phyloP scores from a whole-genome alignment of 1,140 invertebrate genomes.

The Drosophila kanapiae region DNA sequence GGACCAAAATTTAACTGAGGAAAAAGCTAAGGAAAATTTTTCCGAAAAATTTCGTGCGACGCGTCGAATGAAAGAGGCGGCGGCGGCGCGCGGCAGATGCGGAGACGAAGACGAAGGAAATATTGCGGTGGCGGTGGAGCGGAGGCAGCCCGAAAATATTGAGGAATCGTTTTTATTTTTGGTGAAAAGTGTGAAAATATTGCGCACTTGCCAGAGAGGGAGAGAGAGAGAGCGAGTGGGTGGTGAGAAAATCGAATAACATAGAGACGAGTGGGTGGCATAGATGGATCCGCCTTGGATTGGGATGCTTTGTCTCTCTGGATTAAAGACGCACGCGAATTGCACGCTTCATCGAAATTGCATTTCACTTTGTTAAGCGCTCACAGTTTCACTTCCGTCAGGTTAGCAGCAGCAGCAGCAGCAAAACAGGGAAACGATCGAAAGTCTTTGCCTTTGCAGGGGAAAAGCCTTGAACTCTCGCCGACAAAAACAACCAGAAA shows the following conservation, averaged over 20 bases:
- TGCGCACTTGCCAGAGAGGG: slow-evolving; percentile 73
- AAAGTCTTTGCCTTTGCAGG: slow-evolving; percentile 49
- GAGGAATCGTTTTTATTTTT: slow-evolving; percentile 83
- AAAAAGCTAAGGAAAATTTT: slow-evolving; percentile 58
- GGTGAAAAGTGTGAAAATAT: slow-evolving; percentile 84
- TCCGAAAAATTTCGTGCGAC: slow-evolving; percentile 59
- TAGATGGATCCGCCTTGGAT: slow-evolving; percentile 33
- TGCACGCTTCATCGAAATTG: slow-evolving; percentile 54
- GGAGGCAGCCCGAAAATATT: slow-evolving; percentile 67
- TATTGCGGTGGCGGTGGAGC: slow-evolving; percentile 25
- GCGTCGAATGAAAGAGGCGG: slow-evolving; percentile 44
- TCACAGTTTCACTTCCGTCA: slow-evolving; percentile 62
- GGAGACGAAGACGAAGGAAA: slow-evolving; percentile 47
- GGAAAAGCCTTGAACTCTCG: slow-evolving; percentile 73
- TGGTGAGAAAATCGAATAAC: slow-evolving; percentile 13
- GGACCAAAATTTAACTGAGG: slow-evolving; percentile 79
- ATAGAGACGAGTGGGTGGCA: slow-evolving; percentile 36
- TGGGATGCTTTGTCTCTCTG: slow-evolving; percentile 51
- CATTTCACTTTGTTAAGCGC: slow-evolving; percentile 51
- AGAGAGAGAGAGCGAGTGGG: slow-evolving; percentile 7
- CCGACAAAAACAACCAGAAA: slow-evolving; percentile 33
- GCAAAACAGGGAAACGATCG: slow-evolving; percentile 67
- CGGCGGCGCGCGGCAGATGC: slow-evolving; percentile 34
- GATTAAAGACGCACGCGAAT: slow-evolving; percentile 31
- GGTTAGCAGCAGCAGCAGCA: slow-evolving; percentile 27